Evolutionary conservation across 2,113 vertebrate species (phyloP), one percentile per base, ranked within the genome.

Genomic region (Electrona antarctica): DNA sequence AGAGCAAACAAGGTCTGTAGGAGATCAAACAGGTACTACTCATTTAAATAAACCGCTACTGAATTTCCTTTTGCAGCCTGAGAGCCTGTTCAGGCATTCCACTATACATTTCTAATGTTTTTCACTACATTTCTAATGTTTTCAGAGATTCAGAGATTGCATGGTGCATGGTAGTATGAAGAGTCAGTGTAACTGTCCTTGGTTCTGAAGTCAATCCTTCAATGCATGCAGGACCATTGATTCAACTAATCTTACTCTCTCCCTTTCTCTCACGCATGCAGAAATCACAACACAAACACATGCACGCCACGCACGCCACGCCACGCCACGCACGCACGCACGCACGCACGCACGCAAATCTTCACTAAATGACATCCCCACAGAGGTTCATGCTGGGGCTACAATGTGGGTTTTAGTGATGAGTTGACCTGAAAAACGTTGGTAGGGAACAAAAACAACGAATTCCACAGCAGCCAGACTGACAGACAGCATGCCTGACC

Each of bases 181-280:
- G 54, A 82, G 72, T 70, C 59, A 60, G 72, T 66, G 63, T 15
- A 57, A 64, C 89, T 91, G 88, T 91, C 90, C 90, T 0, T 85
- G 89, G 90, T 91, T 72, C 90, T 92, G 89, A 92, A 89, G 73
- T 76, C 63, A 74, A 61, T 78, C 57, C 33, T 77, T 50, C 57
- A 48, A 49, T 55, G 51, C 45, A 57, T 55, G 51, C 45, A 57
- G 77, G 28, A 54, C 64, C 69, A 71, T 73, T 79, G 77, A 87
- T 81, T 83, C 83, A 80, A 76, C 49, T 7, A 63, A 8, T 67
- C 59, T 47, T 54, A 70, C 13, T 41, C 56, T 60, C 63, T 47
- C 9, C 29, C 56, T 59, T 57, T 2, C 21, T n/a, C 52, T 29
- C 69, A 21, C 6, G 15, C 46, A 21, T 21, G 21, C 21, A 21